Base-by-base conservation (phyloP, 2,797 vertebrate genomes). In the Alfaro cultratus region DNA sequence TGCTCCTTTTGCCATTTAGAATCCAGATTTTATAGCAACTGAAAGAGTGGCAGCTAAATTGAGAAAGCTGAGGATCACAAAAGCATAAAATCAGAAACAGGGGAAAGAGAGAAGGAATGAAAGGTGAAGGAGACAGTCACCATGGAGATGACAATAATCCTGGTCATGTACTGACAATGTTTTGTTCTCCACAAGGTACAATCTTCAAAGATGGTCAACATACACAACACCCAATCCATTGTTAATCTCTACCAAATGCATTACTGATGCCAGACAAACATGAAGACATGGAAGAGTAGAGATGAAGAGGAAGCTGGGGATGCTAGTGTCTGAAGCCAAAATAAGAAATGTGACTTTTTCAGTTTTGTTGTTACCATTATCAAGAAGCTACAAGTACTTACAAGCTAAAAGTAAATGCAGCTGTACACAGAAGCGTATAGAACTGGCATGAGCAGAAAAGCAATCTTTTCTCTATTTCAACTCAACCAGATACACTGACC, bases 141-240 rank as follows among this genome's bases (percentile, higher is more conserved):
- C 90, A 93, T 92, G 91, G 92, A 93, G 89, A 94, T 93, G 83
- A 86, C 89, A 87, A 79, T 91, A 94, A 93, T 93, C 88, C 88
- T 87, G 85, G 83, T 88, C 79, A 87, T 86, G 88, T 90, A 91
- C 83, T 79, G 76, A 91, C 86, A 82, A 73, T 79, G 80, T 87
- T 90, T 91, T 92, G 85, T 87, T 90, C 85, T 86, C 62, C 79
- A 47, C 46, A 82, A 82, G 49, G 41, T 83, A 72, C 72, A 78
- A 60, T 83, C 80, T 84, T 74, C 70, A 68, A 81, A 82, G 79
- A 83, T 60, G 83, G 67, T 87, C 74, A 47, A 75, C 26, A 71
- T 45, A 46, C 43, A 88, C 73, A 85, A 85, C 87, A 75, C 87
- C 87, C 87, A 88, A 87, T 91, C 85, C 84, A 80, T 78, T 77